Evolutionary conservation across 1,140 invertebrate species (phyloP).

Genomic region (Procambarus clarkii): DNA sequence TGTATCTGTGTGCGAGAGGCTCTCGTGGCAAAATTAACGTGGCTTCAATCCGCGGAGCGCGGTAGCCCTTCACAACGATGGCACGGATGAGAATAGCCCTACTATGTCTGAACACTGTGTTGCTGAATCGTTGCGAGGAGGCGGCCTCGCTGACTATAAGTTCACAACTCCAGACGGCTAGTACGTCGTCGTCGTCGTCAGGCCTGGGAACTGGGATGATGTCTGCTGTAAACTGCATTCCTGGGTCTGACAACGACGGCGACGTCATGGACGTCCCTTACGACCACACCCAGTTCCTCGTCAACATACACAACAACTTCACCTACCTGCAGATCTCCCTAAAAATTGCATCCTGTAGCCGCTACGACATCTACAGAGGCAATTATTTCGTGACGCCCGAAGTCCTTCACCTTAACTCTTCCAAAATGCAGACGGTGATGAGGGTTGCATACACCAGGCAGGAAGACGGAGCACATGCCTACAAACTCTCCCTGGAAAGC

Average conservation of each 20-base stretch:
- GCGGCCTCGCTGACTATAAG: too few species aligned
- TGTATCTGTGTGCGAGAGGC: too few species aligned
- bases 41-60: too few species aligned
- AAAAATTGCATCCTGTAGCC: not conserved
- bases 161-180: too few species aligned
- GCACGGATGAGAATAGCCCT: too few species aligned
- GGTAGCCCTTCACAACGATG: too few species aligned
- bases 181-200: too few species aligned
- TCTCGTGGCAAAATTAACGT: too few species aligned
- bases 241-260: not conserved
- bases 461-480: not conserved
- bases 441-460: not conserved
- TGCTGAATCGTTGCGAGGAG: too few species aligned
- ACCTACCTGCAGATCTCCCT: not conserved
- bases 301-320: not conserved
- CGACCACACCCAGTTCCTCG: not conserved
- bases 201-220: not conserved
- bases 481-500: not conserved
- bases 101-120: too few species aligned
- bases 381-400: not conserved
- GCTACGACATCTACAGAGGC: not conserved
- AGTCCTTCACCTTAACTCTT: not conserved
- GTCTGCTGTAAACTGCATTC: not conserved
- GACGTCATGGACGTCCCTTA: not conserved
- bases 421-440: not conserved